A percentile compares a stretch with the other conserved stretches of the same genome.
phyloP scores from a whole-genome alignment of 2,797 vertebrate species.

The Chaenodraco wilsoni region DNA sequence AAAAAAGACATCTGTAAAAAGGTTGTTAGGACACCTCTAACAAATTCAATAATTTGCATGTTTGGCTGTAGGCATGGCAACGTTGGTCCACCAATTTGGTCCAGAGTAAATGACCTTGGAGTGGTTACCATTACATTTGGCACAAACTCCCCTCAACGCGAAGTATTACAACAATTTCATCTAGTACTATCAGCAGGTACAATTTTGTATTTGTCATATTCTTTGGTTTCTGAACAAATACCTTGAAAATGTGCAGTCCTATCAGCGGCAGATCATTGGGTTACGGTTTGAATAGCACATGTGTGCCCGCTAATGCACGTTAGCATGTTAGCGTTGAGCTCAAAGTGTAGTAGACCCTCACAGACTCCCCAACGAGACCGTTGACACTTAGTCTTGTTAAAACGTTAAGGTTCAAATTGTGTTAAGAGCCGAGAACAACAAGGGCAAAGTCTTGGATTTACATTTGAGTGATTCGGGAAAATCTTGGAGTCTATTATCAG shows the following conservation, averaged over 20 bases:
- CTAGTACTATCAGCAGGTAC: not conserved
- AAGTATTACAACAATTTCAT: not conserved
- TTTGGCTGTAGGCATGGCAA: not conserved
- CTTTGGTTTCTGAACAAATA: not conserved
- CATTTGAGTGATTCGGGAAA: not conserved
- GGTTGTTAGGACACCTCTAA: not conserved
- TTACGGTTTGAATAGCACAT: not conserved
- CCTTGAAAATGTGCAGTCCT: not conserved
- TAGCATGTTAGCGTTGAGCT: not conserved
- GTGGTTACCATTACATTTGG: not conserved
- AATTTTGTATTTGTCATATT: not conserved
- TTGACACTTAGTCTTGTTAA: not conserved
- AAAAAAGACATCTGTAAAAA: not conserved
- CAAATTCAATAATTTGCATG: not conserved
- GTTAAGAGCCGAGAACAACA: not conserved
- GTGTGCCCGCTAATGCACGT: not conserved
- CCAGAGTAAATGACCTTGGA: not conserved
- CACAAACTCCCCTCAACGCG: not conserved
- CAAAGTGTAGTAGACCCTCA: not conserved
- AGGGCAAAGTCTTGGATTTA: not conserved
- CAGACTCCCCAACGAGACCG: not conserved
- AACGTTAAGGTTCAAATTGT: not conserved
- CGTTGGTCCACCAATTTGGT: not conserved
- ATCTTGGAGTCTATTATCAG: not conserved
- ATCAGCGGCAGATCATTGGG: not conserved